phyloP scores from a whole-genome alignment of 1,140 invertebrate species.

The Conus betulinus region DNA sequence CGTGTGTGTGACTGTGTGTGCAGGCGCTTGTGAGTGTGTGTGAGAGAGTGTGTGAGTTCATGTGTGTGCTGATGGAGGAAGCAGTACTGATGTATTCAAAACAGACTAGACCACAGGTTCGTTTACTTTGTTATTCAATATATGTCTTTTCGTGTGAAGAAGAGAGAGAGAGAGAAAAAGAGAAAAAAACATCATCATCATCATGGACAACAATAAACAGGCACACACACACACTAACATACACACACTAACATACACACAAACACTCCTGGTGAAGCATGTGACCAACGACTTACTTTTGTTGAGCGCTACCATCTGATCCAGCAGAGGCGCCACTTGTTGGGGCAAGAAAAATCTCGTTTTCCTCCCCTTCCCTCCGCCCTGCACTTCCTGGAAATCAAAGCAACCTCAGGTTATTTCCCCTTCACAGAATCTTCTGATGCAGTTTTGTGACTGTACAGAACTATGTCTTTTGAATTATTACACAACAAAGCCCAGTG shows the following conservation, averaged over 20 bases:
- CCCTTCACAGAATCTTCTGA: too few species aligned
- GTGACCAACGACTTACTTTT: conserved; percentile 58
- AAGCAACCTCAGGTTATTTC: not conserved
- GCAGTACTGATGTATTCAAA: too few species aligned
- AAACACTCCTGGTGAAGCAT: not conserved
- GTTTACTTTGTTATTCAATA: not conserved
- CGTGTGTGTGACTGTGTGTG: too few species aligned
- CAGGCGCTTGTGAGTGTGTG: too few species aligned
- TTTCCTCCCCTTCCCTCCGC: conserved; percentile 58
- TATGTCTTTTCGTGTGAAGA: too few species aligned
- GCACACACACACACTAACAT: not conserved
- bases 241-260: not conserved
- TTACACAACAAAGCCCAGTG: too few species aligned
- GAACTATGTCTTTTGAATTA: too few species aligned
- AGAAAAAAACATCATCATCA: not conserved
- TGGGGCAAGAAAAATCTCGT: conserved; percentile 61
- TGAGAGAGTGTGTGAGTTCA: too few species aligned
- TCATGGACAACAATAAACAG: too few species aligned
- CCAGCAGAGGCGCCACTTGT: conserved; percentile 63
- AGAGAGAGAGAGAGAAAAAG: too few species aligned
- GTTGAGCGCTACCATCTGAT: conserved; percentile 59
- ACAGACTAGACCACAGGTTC: not conserved
- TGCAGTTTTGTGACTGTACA: too few species aligned
- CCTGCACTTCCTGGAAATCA: conserved; percentile 61
- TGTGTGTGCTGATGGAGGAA: too few species aligned